Percentiles rank a stretch among this genome's conserved stretches.
These are phyloP conservation scores for Drosophila bocki DNA, from an alignment of 1,140 invertebrate species.

Conservation along the genomic window DNA sequence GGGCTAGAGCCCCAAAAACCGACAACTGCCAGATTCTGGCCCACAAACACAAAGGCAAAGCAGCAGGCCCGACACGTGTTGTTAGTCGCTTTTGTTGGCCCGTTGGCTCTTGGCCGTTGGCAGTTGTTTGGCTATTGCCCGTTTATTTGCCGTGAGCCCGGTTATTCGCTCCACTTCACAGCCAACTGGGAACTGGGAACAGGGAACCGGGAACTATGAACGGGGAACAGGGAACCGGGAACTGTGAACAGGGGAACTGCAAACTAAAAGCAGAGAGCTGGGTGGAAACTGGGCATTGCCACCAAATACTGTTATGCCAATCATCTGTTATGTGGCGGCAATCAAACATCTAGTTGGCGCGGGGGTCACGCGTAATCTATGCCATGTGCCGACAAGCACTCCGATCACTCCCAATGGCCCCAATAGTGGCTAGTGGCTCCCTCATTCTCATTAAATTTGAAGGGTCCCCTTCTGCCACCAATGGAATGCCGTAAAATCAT, in stretches of 20 bases:
- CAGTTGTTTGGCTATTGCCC: constrained; percentile 5
- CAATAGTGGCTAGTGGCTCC: constrained; percentile 6
- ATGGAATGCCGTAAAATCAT: constrained; percentile 17
- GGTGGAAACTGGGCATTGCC: constrained; percentile 6
- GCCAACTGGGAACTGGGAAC: constrained; percentile 13
- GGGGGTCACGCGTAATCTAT: constrained; percentile 37
- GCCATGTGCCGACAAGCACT: constrained; percentile 24
- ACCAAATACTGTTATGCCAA: constrained; percentile 38
- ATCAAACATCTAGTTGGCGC: constrained; percentile 8
- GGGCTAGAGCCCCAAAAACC: constrained; percentile 8
- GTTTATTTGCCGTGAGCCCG: constrained; percentile 20
- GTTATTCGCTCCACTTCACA: constrained; percentile 34
- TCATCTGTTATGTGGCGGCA: constrained; percentile 27
- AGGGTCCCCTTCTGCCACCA: not conserved
- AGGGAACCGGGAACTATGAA: not conserved
- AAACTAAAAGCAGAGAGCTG: not conserved
- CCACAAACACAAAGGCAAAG: constrained; percentile 32
- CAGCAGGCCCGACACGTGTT: constrained; percentile 37
- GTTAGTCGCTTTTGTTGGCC: constrained; percentile 24
- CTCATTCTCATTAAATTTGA: constrained; percentile 21
- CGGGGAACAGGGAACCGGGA: too few species aligned
- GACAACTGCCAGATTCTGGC: constrained; percentile 5
- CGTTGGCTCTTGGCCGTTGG: constrained; percentile 6
- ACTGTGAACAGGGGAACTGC: not conserved
- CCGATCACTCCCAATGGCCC: constrained; percentile 24